These are phyloP conservation scores for Virgularia gustaviana DNA, from an alignment of 92 coral and sea anemone species.

Conservation along the genomic window DNA sequence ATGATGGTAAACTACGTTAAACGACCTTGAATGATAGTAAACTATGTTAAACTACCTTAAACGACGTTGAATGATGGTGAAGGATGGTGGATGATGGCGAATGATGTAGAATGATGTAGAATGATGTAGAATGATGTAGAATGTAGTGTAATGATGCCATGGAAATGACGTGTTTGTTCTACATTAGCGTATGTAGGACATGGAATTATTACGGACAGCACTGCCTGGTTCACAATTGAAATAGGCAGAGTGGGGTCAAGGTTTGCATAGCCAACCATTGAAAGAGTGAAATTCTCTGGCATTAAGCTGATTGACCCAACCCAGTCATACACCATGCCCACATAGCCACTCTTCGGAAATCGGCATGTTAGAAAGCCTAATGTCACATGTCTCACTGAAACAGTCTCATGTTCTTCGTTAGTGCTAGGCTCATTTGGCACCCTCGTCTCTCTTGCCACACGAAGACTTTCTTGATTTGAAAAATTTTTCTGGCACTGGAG, in stretches of 20 bases:
- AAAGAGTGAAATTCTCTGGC: conserved; percentile 31
- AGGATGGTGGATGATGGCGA: too few species aligned
- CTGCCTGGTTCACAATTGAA: conserved; percentile 9
- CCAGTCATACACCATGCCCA: conserved; percentile 33
- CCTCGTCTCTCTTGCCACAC: conserved; percentile 25
- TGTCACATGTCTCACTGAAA: conserved; percentile 21
- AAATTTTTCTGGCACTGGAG: background rate
- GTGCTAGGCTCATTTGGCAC: conserved; percentile 15
- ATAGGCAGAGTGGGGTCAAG: conserved; percentile 9
- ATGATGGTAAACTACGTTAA: too few species aligned
- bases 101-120: too few species aligned
- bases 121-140: too few species aligned
- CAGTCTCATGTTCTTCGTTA: conserved; percentile 4
- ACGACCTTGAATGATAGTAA: too few species aligned
- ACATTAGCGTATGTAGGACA: conserved; percentile 7
- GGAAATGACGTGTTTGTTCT: conserved; percentile 19
- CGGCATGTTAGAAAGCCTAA: conserved; percentile 16
- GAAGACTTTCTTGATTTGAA: conserved; percentile 32
- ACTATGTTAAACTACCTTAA: too few species aligned
- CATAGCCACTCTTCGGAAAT: conserved; percentile 3
- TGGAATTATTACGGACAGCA: conserved; percentile 4
- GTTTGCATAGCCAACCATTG: conserved; percentile 6
- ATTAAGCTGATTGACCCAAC: conserved; percentile 30
- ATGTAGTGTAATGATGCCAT: conserved; percentile 19
- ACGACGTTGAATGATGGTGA: too few species aligned